These are phyloP conservation scores for Microctonus brassicae DNA, from an alignment of 2,888 invertebrate genomes.

Conservation along the genomic window DNA sequence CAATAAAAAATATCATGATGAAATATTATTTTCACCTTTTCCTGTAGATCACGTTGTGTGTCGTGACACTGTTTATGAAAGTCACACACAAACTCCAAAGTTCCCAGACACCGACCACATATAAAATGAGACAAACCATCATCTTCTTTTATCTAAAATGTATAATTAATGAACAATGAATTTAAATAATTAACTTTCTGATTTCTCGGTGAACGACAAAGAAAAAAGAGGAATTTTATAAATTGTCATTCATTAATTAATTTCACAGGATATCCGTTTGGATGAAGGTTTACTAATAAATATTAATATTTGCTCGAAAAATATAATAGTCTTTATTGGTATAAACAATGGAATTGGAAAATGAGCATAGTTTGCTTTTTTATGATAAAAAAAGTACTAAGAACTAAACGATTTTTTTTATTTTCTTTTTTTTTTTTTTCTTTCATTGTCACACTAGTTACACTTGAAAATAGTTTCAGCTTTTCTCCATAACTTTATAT, in stretches of 20 bases:
- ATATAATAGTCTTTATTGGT: conserved; percentile 48
- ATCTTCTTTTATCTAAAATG: conserved; percentile 54
- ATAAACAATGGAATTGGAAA: conserved; percentile 49
- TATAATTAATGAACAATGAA: conserved; percentile 23
- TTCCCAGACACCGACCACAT: conserved; percentile 57
- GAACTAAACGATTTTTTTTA: neutral
- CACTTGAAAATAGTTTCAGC: neutral
- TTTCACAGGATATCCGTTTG: neutral
- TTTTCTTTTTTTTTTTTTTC: no score
- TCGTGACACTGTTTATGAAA: conserved; percentile 56
- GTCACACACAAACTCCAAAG: conserved; percentile 58
- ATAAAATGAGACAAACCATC: conserved; percentile 56
- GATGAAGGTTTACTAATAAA: conserved; percentile 2
- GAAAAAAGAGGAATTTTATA: conserved; percentile 2
- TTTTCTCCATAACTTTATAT: neutral
- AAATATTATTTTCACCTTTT: conserved; percentile 34
- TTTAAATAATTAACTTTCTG: neutral
- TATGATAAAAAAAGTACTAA: conserved; percentile 15
- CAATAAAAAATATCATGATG: neutral
- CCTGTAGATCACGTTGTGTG: conserved; percentile 48
- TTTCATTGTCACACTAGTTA: neutral
- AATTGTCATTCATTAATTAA: neutral
- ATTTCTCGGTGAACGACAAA: conserved; percentile 4
- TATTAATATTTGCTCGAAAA: conserved; percentile 38
- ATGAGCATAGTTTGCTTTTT: conserved; percentile 44